Evolutionary conservation across 2,113 vertebrate species (phyloP), one percentile per base, ranked within the genome.

Genomic region (Carettochelys insculpta): DNA sequence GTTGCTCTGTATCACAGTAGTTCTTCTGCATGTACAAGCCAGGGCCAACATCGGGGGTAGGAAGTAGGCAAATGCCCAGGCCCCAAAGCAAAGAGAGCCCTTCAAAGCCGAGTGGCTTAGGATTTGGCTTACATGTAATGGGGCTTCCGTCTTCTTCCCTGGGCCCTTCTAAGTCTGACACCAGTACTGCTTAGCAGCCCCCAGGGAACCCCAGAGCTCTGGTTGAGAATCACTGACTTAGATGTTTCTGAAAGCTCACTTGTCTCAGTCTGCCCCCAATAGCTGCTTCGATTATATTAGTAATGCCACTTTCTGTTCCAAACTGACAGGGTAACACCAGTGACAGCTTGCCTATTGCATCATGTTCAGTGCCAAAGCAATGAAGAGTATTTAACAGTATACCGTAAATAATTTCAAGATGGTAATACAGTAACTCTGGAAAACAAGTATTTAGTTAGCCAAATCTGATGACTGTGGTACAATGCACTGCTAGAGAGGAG

Each of bases 391-490:
- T 89, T 82, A 90, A 58, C 31, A 75, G 78, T 27, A 38, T 68
- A 50, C 79, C 41, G 24, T 45, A 84, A 52, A 90, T 83, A 71
- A 85, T 81, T 96, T 84, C 85, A 86, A 94, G 61, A 34, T 68
- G 31, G 75, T 29, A 90, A 58, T 0, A 13, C 41, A 51, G 51
- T 41, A 50, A 41, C 34, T 43, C 78, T 87, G 61, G 50, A 65
- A 83, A 82, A 29, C 75, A 90, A 5, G 45, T 29, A 4, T 29
- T 89, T 78, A 54, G 68, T 86, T 75, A 88, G 82, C 8, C 81
- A 83, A 76, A 61, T 41, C 19, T 6, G 34, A 11, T 17, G 77
- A n/a, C 65, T 81, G 52, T 78, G 43, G 3, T 68, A 25, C 53
- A 80, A 9, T 73, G 50, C 41, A 31, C 79, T 83, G 27, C 56